Percentiles rank a stretch among this genome's conserved stretches.
Evolutionary conservation across 2,113 vertebrate genomes (phyloP).

Genomic region (Zootoca vivipara): DNA sequence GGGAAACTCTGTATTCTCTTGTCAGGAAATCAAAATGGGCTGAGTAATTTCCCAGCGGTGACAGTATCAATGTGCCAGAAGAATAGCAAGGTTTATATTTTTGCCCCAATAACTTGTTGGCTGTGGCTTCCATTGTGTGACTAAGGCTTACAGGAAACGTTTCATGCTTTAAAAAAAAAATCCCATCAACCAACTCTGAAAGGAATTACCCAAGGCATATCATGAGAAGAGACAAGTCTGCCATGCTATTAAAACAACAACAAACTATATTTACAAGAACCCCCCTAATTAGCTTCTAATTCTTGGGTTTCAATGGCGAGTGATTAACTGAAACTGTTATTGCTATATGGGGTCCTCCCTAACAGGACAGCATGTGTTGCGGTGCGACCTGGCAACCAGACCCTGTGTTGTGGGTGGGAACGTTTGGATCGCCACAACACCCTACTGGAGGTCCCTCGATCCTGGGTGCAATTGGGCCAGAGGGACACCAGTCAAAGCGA

Average conservation of each 20-base stretch:
- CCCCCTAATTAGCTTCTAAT: conserved; percentile 43
- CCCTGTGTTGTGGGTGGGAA: too few species aligned
- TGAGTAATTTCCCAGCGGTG: neutral
- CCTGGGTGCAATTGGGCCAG: too few species aligned
- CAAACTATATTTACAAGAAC: neutral
- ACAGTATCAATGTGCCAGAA: neutral
- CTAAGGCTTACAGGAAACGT: conserved; percentile 17
- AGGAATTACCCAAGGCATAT: conserved; percentile 3
- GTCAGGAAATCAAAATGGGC: neutral
- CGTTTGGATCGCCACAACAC: too few species aligned
- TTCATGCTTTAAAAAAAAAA: conserved; percentile 20
- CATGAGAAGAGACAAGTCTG: conserved; percentile 12
- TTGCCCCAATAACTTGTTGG: neutral
- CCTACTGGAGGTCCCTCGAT: too few species aligned
- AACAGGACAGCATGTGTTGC: too few species aligned
- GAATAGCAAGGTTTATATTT: neutral
- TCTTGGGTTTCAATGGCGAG: conserved; percentile 27
- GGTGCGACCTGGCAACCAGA: too few species aligned
- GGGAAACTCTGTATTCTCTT: conserved; percentile 42
- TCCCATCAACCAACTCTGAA: neutral
- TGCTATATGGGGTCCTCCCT: too few species aligned
- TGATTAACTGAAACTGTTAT: conserved; percentile 18
- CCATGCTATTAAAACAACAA: neutral
- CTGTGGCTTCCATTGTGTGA: neutral
- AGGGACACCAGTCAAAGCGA: too few species aligned